Conservation (phyloP, 92 coral and sea anemone genomes). For the Anthopleura xanthogrammica region DNA sequence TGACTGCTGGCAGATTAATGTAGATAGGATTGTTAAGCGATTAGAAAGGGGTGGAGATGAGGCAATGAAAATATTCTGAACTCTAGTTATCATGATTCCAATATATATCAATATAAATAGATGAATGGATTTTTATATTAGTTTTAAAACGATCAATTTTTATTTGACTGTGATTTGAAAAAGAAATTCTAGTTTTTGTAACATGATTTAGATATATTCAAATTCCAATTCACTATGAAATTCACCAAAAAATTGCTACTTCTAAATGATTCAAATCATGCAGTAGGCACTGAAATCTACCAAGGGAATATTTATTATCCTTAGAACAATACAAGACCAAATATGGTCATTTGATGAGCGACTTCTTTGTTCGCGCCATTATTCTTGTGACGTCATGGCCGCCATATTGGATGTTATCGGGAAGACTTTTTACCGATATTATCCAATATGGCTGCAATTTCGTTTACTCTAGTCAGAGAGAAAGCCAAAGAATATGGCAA, state of each 20-base stretch:
- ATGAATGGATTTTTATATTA: background rate
- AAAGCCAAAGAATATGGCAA: background rate
- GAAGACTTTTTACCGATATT: background rate
- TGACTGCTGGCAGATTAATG: slow-evolving; percentile 15
- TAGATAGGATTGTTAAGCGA: background rate
- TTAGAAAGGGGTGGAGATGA: background rate
- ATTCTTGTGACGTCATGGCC: background rate
- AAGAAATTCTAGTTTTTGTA: background rate
- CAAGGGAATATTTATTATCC: background rate
- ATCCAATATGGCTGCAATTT: background rate
- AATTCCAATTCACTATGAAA: background rate
- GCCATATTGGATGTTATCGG: background rate
- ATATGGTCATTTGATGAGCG: background rate
- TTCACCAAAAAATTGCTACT: background rate
- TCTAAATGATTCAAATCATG: background rate
- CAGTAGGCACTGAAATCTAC: background rate
- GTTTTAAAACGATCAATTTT: background rate
- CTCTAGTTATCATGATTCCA: background rate
- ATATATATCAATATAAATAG: background rate
- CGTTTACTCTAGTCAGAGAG: background rate
- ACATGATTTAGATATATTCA: background rate
- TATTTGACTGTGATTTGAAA: background rate
- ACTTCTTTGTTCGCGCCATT: background rate
- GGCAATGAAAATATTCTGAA: background rate
- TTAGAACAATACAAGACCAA: background rate